A percentile compares a stretch with the other conserved stretches of the same genome.
Conservation (phyloP, 2,797 vertebrate genomes). For the Pipistrellus pipistrellus region DNA sequence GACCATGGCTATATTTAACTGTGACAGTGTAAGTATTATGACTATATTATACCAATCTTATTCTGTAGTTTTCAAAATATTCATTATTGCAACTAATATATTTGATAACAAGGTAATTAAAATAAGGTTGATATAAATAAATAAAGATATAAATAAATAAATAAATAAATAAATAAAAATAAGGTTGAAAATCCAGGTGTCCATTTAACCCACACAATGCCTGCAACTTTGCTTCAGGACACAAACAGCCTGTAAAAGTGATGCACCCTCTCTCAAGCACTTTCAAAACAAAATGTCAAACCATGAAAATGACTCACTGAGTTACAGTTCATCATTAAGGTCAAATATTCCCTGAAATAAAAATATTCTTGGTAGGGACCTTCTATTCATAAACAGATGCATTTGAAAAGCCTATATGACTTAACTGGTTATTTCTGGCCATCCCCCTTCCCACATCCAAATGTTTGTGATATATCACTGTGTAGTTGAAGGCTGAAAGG, state of each 20-base stretch:
- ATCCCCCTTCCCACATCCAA: constrained; percentile 65
- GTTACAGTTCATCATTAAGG: constrained; percentile 63
- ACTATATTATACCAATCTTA: constrained; percentile 20
- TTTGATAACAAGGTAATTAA: constrained; percentile 36
- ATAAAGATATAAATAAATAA: too few species aligned
- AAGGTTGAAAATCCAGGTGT: neutral
- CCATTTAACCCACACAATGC: constrained; percentile 40
- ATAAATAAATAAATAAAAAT: too few species aligned
- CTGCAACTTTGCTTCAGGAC: constrained; percentile 54
- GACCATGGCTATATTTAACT: constrained; percentile 14
- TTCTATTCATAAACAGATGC: constrained; percentile 73
- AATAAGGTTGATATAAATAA: constrained; percentile 42
- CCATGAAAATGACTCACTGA: constrained; percentile 72
- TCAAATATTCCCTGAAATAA: constrained; percentile 71
- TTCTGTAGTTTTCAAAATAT: constrained; percentile 31
- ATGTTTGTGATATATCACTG: constrained; percentile 74
- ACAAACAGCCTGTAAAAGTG: constrained; percentile 44
- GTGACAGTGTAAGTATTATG: neutral
- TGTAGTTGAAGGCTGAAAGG: constrained; percentile 44
- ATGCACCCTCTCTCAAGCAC: constrained; percentile 27
- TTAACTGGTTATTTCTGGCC: constrained; percentile 70
- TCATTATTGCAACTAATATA: constrained; percentile 26
- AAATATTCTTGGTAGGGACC: constrained; percentile 66
- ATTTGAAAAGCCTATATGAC: constrained; percentile 68
- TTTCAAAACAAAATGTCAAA: constrained; percentile 73